Base-by-base conservation (phyloP, 2,113 vertebrate genomes). In the Sciurus niger region DNA sequence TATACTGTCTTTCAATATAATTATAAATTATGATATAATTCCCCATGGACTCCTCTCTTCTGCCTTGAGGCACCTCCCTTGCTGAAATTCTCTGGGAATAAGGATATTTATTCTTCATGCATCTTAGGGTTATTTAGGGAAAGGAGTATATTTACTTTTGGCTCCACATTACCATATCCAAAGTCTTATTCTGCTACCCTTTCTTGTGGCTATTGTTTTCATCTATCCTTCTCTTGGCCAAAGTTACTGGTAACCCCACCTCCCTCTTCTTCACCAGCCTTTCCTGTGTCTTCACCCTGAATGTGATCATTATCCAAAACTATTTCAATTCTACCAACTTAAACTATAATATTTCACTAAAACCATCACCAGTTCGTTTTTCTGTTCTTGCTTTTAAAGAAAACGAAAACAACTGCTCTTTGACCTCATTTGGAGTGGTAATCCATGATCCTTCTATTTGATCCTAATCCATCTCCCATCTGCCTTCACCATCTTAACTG, bases 381-480 rank as follows among this genome's bases (percentile, higher is more conserved):
- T 65, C 51, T 90, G 30, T 65, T 84, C 55, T 88, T 3, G 82
- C 48, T 93, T 92, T 95, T 89, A 96, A 89, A 65, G 30, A 65
- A 76, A 90, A 85, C 46, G 93, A 89, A 91, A 89, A 14, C 28
- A 74, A 74, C 30, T 72, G 85, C 12, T 51, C 10, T 94, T 89
- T 76, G n/a, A 68, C 53, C 8, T 93, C 46, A 88, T 67, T 90
- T 79, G 63, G 32, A 48, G n/a, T 40, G 34, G 30, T 79, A 78
- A 53, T 46, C 60, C 63, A 32, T 48, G 25, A 5, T 55, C 76
- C 58, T 24, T 74, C 53, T 32, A 14, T 93, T 70, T 78, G 65
- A n/a, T n/a, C 70, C 12, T 70, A 73, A 25, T 73, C 78, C 28
- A 53, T 40, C 43, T 70, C 40, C 28, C 78, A 80, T 73, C 72